Percentiles rank a stretch among this genome's conserved stretches.
phyloP scores from a whole-genome alignment of 2,113 vertebrate genomes.

The Leptosomus discolor region DNA sequence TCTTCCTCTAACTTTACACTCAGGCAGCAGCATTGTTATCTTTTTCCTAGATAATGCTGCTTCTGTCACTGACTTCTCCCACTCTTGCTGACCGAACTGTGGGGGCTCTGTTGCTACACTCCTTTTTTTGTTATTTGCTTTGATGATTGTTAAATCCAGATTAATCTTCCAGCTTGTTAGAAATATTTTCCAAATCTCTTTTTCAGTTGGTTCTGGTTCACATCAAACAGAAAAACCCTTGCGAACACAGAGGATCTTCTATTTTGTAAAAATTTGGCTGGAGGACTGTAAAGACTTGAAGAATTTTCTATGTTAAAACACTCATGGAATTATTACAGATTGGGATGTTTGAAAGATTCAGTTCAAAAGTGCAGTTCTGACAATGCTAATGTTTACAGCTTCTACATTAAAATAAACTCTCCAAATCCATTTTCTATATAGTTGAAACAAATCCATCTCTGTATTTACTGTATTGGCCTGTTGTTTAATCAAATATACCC shows the following conservation, averaged over 20 bases:
- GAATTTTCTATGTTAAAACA: not conserved
- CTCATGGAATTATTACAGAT: not conserved
- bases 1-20: not conserved
- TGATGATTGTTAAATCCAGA: not conserved
- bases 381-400: not conserved
- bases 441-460: not conserved
- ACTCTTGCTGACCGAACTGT: not conserved
- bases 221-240: not conserved
- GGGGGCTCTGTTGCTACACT: not conserved
- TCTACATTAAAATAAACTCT: not conserved
- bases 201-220: not conserved
- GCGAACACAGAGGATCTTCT: not conserved
- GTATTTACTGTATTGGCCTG: not conserved
- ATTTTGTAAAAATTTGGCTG: not conserved
- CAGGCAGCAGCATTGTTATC: not conserved
- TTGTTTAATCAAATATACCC: not conserved
- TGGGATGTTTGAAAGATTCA: not conserved
- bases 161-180: not conserved
- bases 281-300: not conserved
- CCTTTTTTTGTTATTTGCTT: not conserved
- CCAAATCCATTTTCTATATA: not conserved
- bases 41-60: not conserved
- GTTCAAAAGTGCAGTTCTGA: not conserved
- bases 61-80: not conserved
- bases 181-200: not conserved